Percentiles rank a stretch among this genome's conserved stretches.
Evolutionary conservation across 2,888 invertebrate genomes (phyloP).

Genomic region (Drosophila hamatofila): DNA sequence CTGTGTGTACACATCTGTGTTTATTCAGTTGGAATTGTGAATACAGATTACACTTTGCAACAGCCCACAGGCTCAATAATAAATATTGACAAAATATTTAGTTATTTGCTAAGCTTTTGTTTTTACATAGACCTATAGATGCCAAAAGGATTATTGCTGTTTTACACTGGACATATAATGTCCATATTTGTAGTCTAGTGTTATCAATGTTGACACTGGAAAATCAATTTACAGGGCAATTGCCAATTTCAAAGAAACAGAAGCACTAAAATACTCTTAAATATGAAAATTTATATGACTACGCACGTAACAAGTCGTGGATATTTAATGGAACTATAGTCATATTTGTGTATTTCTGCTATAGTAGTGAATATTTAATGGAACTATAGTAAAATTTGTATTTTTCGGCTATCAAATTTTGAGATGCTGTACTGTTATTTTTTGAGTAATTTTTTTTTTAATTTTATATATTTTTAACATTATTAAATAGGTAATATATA

Average conservation of each 20-base stretch:
- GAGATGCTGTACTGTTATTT: too few species aligned
- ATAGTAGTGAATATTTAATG: too few species aligned
- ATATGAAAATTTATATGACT: background rate
- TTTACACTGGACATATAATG: background rate
- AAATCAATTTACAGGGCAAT: conserved; percentile 4
- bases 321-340: background rate
- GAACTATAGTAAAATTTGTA: too few species aligned
- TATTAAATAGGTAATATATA: too few species aligned
- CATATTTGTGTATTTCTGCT: background rate
- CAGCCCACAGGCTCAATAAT: background rate
- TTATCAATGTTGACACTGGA: background rate
- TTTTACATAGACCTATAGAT: background rate
- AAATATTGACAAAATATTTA: background rate
- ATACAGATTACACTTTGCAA: conserved; percentile 4
- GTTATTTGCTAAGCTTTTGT: background rate
- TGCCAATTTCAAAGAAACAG: background rate
- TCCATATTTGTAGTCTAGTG: background rate
- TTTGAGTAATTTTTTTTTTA: too few species aligned
- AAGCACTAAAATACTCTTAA: background rate
- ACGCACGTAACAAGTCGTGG: too few species aligned
- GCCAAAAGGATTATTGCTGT: background rate
- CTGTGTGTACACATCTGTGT: background rate
- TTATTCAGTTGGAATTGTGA: conserved; percentile 15
- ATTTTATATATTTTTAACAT: too few species aligned
- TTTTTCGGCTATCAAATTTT: too few species aligned